Evolutionary conservation across 2,113 vertebrate genomes (phyloP), one percentile per base, ranked within the genome.

Genomic region (Neodontobutis hainanensis): DNA sequence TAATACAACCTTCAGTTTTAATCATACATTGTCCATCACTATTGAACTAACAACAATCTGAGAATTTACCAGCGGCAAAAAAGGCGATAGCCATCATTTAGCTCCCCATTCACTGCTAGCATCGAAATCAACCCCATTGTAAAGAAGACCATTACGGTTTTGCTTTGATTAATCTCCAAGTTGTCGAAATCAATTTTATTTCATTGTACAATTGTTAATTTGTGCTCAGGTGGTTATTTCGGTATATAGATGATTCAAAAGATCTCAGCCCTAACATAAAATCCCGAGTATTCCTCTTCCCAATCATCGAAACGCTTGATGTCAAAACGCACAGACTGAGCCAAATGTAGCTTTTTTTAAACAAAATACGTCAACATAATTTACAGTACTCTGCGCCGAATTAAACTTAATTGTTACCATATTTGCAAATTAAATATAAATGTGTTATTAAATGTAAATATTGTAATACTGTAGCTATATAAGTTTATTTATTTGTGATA

Each of bases 51-150:
- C 1, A 32, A 46, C 0, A 19, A 5, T 57, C 52, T 44, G 34
- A 6, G 6, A n/a, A 5, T 49, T 3, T 14, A 38, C 0, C 5
- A 64, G 1, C 4, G 11, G 35, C 16, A 15, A n/a, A 45, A 6
- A 6, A 38, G 11, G 5, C 8, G 5, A 32, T 34, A 16, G 49
- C 6, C 8, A 0, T 36, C 6, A 11, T 42, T 8, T 50, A 50
- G 55, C 27, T 65, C 58, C 74, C 44, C 61, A 49, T 60, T 36
- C 27, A 65, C 27, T 12, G 81, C 82, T 81, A 61, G 60, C 35
- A 36, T 12, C 36, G 52, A 10, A n/a, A 8, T 34, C 34, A 15
- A 14, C 52, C 15, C 6, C 52, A 55, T 38, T 38, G 52, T 55
- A 55, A 36, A 36, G 34, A 55, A 55, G 36, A 55, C n/a, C 52